A percentile compares a stretch with the other conserved stretches of the same genome.
These are phyloP conservation scores for Dicycla oo DNA, from an alignment of 2,888 invertebrate genomes.

Conservation along the genomic window DNA sequence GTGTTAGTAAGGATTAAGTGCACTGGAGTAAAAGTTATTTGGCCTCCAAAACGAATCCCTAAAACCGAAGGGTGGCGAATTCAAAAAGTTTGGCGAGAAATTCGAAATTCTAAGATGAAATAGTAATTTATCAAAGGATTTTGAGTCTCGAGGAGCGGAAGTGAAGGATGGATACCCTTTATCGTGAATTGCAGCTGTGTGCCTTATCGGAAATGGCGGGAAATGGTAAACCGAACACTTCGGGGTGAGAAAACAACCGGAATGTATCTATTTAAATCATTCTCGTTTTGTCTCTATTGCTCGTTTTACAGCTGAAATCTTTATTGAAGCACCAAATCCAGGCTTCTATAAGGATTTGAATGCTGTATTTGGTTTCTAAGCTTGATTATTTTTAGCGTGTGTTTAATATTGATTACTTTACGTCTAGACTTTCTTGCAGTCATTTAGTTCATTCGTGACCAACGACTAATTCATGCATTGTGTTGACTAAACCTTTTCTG, in stretches of 20 bases:
- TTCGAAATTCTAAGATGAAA: slow-evolving; percentile 87
- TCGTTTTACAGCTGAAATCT: slow-evolving; percentile 15
- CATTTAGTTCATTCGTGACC: slow-evolving; percentile 62
- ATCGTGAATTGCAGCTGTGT: slow-evolving; percentile 65
- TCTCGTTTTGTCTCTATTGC: slow-evolving; percentile 36
- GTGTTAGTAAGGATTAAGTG: slow-evolving; percentile 34
- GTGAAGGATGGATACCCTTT: slow-evolving; percentile 80
- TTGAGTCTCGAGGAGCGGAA: slow-evolving; percentile 83
- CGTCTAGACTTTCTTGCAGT: slow-evolving; percentile 59
- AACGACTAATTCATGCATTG: slow-evolving; percentile 57
- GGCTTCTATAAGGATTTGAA: slow-evolving; percentile 10
- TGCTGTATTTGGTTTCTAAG: slow-evolving; percentile 8
- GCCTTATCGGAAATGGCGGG: slow-evolving; percentile 69
- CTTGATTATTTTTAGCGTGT: slow-evolving; percentile 42
- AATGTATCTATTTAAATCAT: slow-evolving; percentile 61
- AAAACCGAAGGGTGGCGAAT: slow-evolving; percentile 77
- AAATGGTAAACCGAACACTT: slow-evolving; percentile 67
- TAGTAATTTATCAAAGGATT: slow-evolving; percentile 90
- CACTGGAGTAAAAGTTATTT: slow-evolving; percentile 39
- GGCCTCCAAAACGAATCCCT: slow-evolving; percentile 57
- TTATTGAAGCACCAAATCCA: not conserved
- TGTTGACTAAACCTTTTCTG: slow-evolving; percentile 59
- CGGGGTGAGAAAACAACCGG: slow-evolving; percentile 61
- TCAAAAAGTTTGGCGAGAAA: slow-evolving; percentile 81
- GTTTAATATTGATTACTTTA: slow-evolving; percentile 60